These are phyloP conservation scores for Orestias chungarensis DNA, from an alignment of 2,797 vertebrate species.

Conservation along the genomic window DNA sequence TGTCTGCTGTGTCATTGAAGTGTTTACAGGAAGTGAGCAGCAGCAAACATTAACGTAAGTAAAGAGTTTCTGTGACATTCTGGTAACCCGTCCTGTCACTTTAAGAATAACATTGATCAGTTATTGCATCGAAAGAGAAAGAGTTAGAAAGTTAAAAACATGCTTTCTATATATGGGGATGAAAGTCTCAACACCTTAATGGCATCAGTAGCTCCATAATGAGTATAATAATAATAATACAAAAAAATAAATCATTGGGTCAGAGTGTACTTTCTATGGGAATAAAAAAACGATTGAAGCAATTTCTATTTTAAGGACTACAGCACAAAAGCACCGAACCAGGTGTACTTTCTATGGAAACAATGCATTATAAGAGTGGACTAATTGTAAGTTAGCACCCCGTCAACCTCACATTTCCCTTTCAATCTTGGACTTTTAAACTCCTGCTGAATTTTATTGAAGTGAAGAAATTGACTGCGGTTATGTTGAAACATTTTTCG, in stretches of 20 bases:
- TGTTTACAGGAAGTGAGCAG: not conserved
- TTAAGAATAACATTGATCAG: not conserved
- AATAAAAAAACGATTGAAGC: not conserved
- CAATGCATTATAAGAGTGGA: not conserved
- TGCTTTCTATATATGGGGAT: not conserved
- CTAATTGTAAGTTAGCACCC: not conserved
- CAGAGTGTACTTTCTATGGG: not conserved
- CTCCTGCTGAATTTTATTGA: not conserved
- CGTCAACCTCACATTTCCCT: not conserved
- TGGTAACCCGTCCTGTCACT: conserved; percentile 2
- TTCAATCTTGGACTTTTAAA: not conserved
- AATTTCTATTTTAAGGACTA: not conserved
- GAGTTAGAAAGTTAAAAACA: not conserved
- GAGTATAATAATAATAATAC: not conserved
- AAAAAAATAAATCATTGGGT: not conserved
- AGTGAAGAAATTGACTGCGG: not conserved
- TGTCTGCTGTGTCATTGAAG: conserved; percentile 11
- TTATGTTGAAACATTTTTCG: conserved; percentile 18
- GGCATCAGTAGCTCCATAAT: not conserved
- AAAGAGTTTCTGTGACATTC: conserved; percentile 13
- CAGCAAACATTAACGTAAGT: conserved; percentile 20
- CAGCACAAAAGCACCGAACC: not conserved
- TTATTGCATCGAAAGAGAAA: not conserved
- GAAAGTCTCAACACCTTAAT: not conserved
- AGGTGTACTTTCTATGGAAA: not conserved